Base-by-base conservation (phyloP, 2,888 invertebrate genomes). In the Andricus quercusramuli region DNA sequence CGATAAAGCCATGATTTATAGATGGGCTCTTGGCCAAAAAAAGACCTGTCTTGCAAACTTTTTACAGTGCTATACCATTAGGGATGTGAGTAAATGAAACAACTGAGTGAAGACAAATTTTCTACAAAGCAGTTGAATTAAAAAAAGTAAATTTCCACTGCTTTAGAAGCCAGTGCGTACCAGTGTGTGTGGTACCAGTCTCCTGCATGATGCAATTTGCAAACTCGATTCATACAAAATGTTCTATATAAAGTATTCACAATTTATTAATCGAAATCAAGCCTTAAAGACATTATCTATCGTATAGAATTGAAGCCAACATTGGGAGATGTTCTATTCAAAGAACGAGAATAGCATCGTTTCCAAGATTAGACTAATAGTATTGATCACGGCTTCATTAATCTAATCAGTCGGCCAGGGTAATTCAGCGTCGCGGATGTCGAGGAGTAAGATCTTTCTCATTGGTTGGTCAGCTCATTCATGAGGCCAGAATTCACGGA, bases 381-480 rank as follows among this genome's bases (percentile, higher is more conserved):
- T 56, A 74, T 74, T 74, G 56, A 74, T 74, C 74, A 74, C 74
- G 56, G 74, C 51, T 56, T 74, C 74, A 74, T 74, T 74, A 74
- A 74, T 74, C 56, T 74, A 74, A 74, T 74, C 74, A 74, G 74
- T 74, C 74, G 74, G n/a, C n/a, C 29, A 56, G 56, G 51, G n/a
- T 56, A 37, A 74, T 74, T 74, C 74, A 74, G 74, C 56, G 56
- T 56, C 74, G 56, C 74, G 74, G 29, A 74, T 70, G 29, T 70
- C 51, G 20, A 32, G 56, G n/a, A 51, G 56, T 70, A 51, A 70
- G 37, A 56, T 20, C 37, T 74, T 76, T 80, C 82, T 82, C 81
- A 81, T 81, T 84, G 77, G 83, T 70, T 65, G 56, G 78, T 78
- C 81, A 81, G 79, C 85, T 89, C 90, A 90, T 91, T 90, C 90